Base-by-base conservation (phyloP, 2,113 vertebrate genomes). In the Coryphaenoides rupestris region DNA sequence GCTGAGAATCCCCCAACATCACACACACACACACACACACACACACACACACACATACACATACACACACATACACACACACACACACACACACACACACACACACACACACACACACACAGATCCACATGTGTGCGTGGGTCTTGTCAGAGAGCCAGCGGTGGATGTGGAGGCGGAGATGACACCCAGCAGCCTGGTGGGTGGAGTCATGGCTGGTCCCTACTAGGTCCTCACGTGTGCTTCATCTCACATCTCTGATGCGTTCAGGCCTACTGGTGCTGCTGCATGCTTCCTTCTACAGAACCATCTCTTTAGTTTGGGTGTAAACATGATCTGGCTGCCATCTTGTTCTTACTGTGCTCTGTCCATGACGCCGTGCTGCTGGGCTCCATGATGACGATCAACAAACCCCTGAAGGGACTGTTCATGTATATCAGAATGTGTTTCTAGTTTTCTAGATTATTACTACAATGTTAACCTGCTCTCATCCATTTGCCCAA, bases 211-310 rank as follows among this genome's bases (percentile, higher is more conserved):
- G 49, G 22, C 60, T 66, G 54, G 66, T 68, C 45, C 47, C 22
- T 50, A 66, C 22, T 33, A 19, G 45, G 49, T 68, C 21, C 33
- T 60, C 65, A 62, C 56, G 21, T 69, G 62, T 60, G 19, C 40
- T 65, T 66, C 24, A 66, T 68, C 49, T 70, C 59, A 61, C 13
- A 23, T n/a, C n/a, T n/a, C n/a, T n/a, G n/a, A n/a, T n/a, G n/a
- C n/a, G 21, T 14, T 21, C 3, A 21, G n/a, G 33, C 33, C 33
- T 40, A 40, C 33, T 40, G 17, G 53, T 55, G 6, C 21, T 22
- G 10, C 10, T 23, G 55, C 16, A 15, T 56, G 21, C 19, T 21
- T 55, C 3, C 15, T 52, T 52, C 5, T 54, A 17, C 47, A 9
- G 5, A 50, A n/a, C 47, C 16, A 50, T 50, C 33, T 1, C 17